A percentile compares a stretch with the other conserved stretches of the same genome.
phyloP scores from a whole-genome alignment of 2,888 invertebrate species.

The Cerastis rubricosa region DNA sequence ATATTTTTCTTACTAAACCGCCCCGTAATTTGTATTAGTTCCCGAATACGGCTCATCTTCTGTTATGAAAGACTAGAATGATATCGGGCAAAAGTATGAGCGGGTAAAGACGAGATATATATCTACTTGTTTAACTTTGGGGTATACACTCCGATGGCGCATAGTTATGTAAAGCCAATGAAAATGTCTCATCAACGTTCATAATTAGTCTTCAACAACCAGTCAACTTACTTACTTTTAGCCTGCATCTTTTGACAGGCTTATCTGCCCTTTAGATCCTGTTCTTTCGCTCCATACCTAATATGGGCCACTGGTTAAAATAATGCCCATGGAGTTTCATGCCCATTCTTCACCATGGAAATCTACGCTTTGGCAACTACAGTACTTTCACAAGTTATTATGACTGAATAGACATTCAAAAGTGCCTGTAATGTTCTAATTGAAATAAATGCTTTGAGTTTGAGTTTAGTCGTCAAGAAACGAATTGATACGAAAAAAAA shows the following conservation, averaged over 20 bases:
- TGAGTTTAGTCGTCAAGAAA: background rate
- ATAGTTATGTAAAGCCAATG: background rate
- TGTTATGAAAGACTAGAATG: background rate
- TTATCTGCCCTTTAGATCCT: background rate
- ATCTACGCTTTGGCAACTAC: background rate
- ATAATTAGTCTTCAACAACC: background rate
- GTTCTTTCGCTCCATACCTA: background rate
- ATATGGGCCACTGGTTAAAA: background rate
- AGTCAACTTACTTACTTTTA: background rate
- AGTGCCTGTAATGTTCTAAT: background rate
- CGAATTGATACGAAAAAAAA: background rate
- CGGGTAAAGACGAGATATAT: background rate
- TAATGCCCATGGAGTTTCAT: background rate
- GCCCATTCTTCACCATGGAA: background rate
- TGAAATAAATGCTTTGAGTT: background rate
- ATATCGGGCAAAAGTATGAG: background rate
- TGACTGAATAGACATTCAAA: background rate
- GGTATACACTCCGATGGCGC: background rate
- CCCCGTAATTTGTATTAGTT: background rate
- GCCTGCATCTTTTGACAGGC: background rate
- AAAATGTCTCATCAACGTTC: background rate
- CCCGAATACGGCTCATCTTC: background rate
- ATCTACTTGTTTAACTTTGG: background rate
- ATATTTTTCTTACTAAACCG: background rate
- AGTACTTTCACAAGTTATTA: no score